Base-by-base conservation (phyloP, 2,888 invertebrate species). In the Sarcophaga caerulescens region DNA sequence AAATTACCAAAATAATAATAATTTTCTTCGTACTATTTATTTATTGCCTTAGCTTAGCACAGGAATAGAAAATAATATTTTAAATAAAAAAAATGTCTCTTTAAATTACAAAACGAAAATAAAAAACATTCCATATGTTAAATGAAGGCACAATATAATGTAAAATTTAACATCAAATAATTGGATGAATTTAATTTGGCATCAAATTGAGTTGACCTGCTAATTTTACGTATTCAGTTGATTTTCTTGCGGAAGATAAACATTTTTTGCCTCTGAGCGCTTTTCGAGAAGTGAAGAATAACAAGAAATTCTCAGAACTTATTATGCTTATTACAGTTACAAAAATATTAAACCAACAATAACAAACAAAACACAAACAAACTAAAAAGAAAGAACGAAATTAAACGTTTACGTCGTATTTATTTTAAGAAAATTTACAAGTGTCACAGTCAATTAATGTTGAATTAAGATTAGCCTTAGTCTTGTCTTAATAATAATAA, bases 371-470 rank as follows among this genome's bases (percentile, higher is more conserved):
- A 65, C 0, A 66, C 3, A 68, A 68, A 68, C 35, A 35, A 35
- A 35, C 35, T 2, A 10, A 10, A 35, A 35, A 1, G 2, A 4
- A 52, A 17, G 5, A 11, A n/a, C n/a, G n/a, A 52, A 52, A 11
- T 14, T 52, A 14, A 17, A 17, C 17, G 17, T 52, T 52, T 14
- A 52, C 52, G 2, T 52, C 17, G 11, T 35, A 62, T 25, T 21
- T 11, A n/a, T 66, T 45, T 19, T 12, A 14, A 52, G 12, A 4
- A 52, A 52, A 69, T 45, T 25, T 25, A 19, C 23, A 66, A 12
- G 12, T n/a, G 2, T 59, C 17, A 25, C 66, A 73, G 73, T 73
- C 45, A 44, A 80, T 80, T 73, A 66, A 80, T 66, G 73, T 60
- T 23, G 52, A n/a, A 73, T 73, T 23, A 71, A 59, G 71, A 66